Evolutionary conservation across 2,888 invertebrate genomes (phyloP), one percentile per base, ranked within the genome.

Genomic region (Idaea dimidiata): DNA sequence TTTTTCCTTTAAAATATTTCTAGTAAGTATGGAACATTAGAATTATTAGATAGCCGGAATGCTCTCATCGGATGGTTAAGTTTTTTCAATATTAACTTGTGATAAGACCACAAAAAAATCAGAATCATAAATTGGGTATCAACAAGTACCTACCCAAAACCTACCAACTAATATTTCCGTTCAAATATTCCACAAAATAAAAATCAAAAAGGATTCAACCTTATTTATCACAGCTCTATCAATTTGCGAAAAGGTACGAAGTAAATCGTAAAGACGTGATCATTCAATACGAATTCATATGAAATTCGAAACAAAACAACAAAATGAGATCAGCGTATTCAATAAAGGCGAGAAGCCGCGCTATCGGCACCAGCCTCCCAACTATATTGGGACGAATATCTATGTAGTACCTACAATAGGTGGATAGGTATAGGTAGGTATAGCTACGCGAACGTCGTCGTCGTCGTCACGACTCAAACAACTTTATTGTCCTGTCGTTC

Each of bases 401-500:
- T 16, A 16, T 16, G 58, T 56, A 60, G 62, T 64, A 63, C 58
- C 61, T 58, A 62, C 56, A 53, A 63, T 32, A 17, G 32, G 17
- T 55, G 7, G 54, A 32, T 1, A 24, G 24, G 55, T 57, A 33
- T 60, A 59, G 43, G 33, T 59, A 62, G 53, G 33, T 43, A 62
- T 54, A 32, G 57, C 31, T 57, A 54, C 72, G 77, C 72, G 74
- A 73, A 72, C 72, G 74, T 76, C 76, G 74, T 74, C 77, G 74
- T 74, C 77, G 24, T 24, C 24, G 24, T 24, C 24, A 77, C 83
- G 78, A 81, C 82, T 88, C 87, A 81, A 81, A 82, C 83, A 82
- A 88, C 77, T 91, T 91, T 91, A 91, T 91, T 88, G 88, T 88
- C 78, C 85, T 86, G 88, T 89, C 89, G 88, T 86, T 87, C 88